Evolutionary conservation across 2,888 invertebrate genomes (phyloP).

Genomic region (Nymphalis c-album): DNA sequence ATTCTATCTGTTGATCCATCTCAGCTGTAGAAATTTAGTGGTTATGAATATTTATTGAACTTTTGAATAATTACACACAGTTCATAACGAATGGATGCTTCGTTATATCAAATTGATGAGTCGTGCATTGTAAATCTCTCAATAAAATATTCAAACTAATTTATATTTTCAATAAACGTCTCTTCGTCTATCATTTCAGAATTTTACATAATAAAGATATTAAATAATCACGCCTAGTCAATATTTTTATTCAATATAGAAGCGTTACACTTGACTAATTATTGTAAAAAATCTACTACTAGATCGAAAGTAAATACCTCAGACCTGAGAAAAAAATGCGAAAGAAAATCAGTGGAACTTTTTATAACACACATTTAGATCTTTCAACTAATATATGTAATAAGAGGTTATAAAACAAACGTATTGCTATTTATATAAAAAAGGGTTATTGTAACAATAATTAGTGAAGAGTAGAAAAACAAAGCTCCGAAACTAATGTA

Average conservation of each 20-base stretch:
- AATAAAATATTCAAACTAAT: not conserved
- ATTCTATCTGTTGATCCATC: too few species aligned
- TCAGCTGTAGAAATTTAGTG: conserved; percentile 9
- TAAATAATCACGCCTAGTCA: too few species aligned
- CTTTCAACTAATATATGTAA: too few species aligned
- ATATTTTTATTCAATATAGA: too few species aligned
- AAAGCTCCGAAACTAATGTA: conserved; percentile 36
- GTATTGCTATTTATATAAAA: not conserved
- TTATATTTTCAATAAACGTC: not conserved
- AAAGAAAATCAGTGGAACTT: too few species aligned
- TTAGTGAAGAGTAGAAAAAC: conserved; percentile 37
- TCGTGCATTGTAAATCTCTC: conserved; percentile 6
- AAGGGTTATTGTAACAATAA: conserved; percentile 31
- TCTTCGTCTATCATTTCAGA: not conserved
- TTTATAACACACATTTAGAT: too few species aligned
- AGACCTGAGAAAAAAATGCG: too few species aligned
- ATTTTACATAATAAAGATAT: too few species aligned
- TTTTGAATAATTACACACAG: conserved; percentile 35
- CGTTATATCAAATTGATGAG: conserved; percentile 19
- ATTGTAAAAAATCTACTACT: too few species aligned
- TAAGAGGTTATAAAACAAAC: too few species aligned
- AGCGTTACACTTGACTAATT: too few species aligned
- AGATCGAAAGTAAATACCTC: too few species aligned
- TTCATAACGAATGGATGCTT: conserved; percentile 24
- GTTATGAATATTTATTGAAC: conserved; percentile 37